These are phyloP conservation scores for Luidia sarsii DNA, from an alignment of 53 echinoderm and acorn worm species.

Conservation along the genomic window DNA sequence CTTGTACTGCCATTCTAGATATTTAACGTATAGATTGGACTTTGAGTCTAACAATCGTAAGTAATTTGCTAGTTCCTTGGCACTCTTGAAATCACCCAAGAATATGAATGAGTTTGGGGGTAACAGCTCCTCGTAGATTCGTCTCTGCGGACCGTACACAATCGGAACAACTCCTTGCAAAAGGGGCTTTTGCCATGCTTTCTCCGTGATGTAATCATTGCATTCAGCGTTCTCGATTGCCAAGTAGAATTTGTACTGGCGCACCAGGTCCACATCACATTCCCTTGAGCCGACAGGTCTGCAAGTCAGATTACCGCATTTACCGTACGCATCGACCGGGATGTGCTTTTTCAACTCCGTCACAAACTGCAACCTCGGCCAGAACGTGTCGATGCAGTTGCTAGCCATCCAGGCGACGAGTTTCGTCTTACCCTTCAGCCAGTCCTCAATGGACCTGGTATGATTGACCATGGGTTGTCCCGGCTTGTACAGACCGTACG, in stretches of 20 bases:
- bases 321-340: slow-evolving; percentile 51
- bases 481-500: not conserved
- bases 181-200: not conserved
- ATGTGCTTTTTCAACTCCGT: too few species aligned
- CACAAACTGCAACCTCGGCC: too few species aligned
- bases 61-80: not conserved
- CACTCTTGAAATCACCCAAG: not conserved
- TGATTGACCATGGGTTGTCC: not conserved
- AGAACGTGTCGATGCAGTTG: not conserved
- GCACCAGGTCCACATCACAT: slow-evolving; percentile 24
- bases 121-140: not conserved
- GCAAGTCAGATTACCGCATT: slow-evolving; percentile 40
- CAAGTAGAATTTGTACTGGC: slow-evolving; percentile 46
- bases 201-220: slow-evolving; percentile 62
- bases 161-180: not conserved
- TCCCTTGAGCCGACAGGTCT: not conserved
- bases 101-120: not conserved
- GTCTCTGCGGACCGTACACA: not conserved
- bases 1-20: not conserved
- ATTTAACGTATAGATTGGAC: not conserved
- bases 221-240: slow-evolving; percentile 51
- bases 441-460: not conserved
- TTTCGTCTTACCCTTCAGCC: too few species aligned
- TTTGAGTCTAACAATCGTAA: not conserved
- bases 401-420: too few species aligned